Evolutionary conservation across 2,797 vertebrate genomes (phyloP).

Genomic region (Sandelia bainsii): DNA sequence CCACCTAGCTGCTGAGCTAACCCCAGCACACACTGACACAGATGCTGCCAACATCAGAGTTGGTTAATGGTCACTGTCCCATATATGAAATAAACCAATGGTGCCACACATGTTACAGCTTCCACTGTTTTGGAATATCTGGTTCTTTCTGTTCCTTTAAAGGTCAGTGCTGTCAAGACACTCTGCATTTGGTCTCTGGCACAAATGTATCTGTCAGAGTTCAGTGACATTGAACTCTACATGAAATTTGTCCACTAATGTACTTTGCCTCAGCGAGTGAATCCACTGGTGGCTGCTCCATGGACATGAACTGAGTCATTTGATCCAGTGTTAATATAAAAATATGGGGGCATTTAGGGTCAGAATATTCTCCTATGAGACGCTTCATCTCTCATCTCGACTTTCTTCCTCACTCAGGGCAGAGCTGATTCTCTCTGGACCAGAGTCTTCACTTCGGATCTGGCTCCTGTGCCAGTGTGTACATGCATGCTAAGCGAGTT

Average conservation of each 20-base stretch:
- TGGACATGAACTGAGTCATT: not conserved
- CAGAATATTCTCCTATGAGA: too few relatives aligned
- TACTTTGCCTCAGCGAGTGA: too few relatives aligned
- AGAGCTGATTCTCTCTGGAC: conserved; percentile 16
- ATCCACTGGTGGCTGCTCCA: not conserved
- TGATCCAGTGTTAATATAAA: not conserved
- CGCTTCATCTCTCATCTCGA: too few relatives aligned
- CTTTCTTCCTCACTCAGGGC: conserved; percentile 13
- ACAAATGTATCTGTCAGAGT: too few relatives aligned
- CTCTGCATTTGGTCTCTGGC: not conserved
- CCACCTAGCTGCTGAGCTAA: too few relatives aligned
- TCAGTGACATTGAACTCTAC: too few relatives aligned
- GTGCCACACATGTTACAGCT: not conserved
- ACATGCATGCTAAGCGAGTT: conserved; percentile 40
- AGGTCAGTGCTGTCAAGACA: not conserved
- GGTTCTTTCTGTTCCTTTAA: not conserved
- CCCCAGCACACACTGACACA: too few relatives aligned
- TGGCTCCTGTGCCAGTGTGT: conserved; percentile 13
- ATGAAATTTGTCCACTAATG: too few relatives aligned
- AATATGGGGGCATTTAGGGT: too few relatives aligned
- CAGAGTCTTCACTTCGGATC: conserved; percentile 19
- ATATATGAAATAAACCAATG: not conserved
- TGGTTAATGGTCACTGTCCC: too few relatives aligned
- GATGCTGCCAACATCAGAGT: too few relatives aligned
- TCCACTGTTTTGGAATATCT: not conserved